Conservation (phyloP, 2,797 vertebrate genomes). For the Glossophaga mutica region DNA sequence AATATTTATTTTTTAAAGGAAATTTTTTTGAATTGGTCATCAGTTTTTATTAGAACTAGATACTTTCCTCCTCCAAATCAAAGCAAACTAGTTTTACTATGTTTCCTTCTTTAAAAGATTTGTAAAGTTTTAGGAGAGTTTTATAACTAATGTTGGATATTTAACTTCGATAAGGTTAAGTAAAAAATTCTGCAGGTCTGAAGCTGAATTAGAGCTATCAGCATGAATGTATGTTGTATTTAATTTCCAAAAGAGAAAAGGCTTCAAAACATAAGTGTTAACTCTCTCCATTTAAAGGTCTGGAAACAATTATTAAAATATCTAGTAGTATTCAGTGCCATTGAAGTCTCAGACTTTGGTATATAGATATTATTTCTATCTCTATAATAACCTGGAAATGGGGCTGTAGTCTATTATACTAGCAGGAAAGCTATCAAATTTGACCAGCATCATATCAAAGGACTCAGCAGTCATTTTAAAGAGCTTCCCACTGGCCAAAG, state of each 20-base stretch:
- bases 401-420: not conserved
- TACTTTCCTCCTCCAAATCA: not conserved
- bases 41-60: not conserved
- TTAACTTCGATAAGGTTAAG: not conserved
- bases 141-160: not conserved
- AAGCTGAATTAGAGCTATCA: not conserved
- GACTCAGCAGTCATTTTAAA: not conserved
- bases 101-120: not conserved
- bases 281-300: not conserved
- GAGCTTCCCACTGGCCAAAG: not conserved
- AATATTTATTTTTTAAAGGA: not conserved
- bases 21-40: not conserved
- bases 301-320: not conserved
- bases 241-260: conserved; percentile 7
- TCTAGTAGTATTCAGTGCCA: not conserved
- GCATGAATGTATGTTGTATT: not conserved
- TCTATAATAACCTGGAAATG: not conserved
- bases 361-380: not conserved
- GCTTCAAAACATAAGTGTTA: not conserved
- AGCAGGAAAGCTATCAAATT: not conserved
- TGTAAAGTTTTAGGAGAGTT: not conserved
- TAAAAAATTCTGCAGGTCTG: not conserved
- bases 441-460: not conserved
- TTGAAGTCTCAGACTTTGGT: not conserved
- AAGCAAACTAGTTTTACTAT: not conserved